Base-by-base conservation (phyloP, 2,113 vertebrate species). In the Carettochelys insculpta region DNA sequence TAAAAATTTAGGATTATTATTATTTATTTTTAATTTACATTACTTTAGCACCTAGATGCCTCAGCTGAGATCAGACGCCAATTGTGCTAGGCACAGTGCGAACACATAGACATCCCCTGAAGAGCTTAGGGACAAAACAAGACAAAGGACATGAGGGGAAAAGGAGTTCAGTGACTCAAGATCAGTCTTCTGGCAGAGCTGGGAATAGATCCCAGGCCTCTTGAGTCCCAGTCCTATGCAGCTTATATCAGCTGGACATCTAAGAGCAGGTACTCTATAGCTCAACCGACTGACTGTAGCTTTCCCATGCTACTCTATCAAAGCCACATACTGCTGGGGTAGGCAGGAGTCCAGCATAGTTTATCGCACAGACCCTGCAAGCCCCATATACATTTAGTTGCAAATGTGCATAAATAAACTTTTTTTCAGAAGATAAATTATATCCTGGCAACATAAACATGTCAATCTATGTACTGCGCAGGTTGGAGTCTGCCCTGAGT, bases 341-440 rank as follows among this genome's bases (percentile, higher is more conserved):
- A 94, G 88, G 88, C 85, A 86, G 87, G 90, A 95, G 54, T 91
- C 61, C 88, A 91, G 51, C 87, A 16, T 19, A 11, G 92, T 93
- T 79, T 94, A 94, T 94, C 94, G 92, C 47, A 79, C 51, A 91
- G 78, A 90, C 91, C 83, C 24, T 95, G 68, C 51, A 95, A 90
- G 82, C 68, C 5, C 77, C 88, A 90, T 92, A 61, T 77, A 80
- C 86, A 77, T 95, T 93, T 95, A 58, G 77, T 50, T 91, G 88
- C 38, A 88, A 24, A 80, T 92, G 75, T 88, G 58, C 79, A 51
- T 87, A 96, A 93, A 90, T 92, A 84, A 54, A 43, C 76, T 92
- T 95, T 95, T n/a, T 94, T 45, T 71, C 45, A 54, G 77, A 71
- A 93, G 85, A 89, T 87, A 82, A 88, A 47, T 84, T n/a, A 86